Conservation (phyloP, 2,888 invertebrate species). For the Octodonta nipae region DNA sequence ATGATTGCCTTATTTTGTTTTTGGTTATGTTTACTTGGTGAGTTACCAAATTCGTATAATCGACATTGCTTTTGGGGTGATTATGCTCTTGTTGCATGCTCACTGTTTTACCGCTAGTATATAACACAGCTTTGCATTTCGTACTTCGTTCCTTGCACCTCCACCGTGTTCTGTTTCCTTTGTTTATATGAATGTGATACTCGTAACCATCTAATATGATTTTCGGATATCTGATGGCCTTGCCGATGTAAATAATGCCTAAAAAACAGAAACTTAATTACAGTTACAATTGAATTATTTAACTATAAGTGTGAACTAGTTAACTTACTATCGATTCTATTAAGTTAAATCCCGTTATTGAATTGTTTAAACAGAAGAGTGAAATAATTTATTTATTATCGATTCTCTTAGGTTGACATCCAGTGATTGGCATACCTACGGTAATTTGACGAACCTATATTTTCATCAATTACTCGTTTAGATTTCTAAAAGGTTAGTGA, state of each 20-base stretch:
- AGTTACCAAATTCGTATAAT: slow-evolving; percentile 5
- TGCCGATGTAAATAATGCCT: slow-evolving; percentile 13
- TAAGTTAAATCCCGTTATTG: too few relatives aligned
- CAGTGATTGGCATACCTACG: too few relatives aligned
- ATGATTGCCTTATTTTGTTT: too few relatives aligned
- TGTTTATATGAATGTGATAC: slow-evolving; percentile 14
- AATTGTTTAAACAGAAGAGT: too few relatives aligned
- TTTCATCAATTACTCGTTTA: too few relatives aligned
- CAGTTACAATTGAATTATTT: too few relatives aligned
- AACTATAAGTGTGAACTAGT: too few relatives aligned
- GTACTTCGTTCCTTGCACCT: slow-evolving; percentile 14
- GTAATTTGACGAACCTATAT: too few relatives aligned
- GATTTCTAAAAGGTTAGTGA: too few relatives aligned
- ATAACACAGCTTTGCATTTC: slow-evolving; percentile 15
- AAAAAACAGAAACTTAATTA: slow-evolving; percentile 6
- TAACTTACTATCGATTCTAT: too few relatives aligned
- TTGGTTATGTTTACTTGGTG: slow-evolving; percentile 7
- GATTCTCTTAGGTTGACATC: too few relatives aligned
- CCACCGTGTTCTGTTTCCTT: slow-evolving; percentile 15
- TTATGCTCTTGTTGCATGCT: slow-evolving; percentile 14
- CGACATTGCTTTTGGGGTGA: slow-evolving; percentile 8
- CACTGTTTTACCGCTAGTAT: slow-evolving; percentile 14
- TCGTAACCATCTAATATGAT: slow-evolving; percentile 16
- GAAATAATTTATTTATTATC: too few relatives aligned
- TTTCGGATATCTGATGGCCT: slow-evolving; percentile 18